phyloP scores from a whole-genome alignment of 2,888 invertebrate genomes.

The Coelopa pilipes region DNA sequence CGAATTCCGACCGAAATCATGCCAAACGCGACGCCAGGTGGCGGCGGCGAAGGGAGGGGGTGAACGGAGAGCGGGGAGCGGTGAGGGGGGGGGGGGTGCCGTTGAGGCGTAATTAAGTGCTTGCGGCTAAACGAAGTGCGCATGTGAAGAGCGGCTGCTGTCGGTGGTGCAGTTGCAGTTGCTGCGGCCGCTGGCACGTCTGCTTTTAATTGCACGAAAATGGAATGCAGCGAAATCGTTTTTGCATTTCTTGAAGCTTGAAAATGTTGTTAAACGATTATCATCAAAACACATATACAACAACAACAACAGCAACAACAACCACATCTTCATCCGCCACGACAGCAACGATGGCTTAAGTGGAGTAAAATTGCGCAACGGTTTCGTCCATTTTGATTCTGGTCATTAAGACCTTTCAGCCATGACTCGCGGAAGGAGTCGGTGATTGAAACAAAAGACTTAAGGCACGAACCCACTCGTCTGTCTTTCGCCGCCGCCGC shows the following conservation, averaged over 20 bases:
- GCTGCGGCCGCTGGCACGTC: neutral
- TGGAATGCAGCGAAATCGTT: constrained; percentile 5
- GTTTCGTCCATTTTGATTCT: constrained; percentile 12
- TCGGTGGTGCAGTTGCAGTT: neutral
- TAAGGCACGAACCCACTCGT: constrained; percentile 29
- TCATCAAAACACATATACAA: constrained; percentile 50
- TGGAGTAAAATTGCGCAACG: constrained; percentile 23
- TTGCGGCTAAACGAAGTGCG: constrained; percentile 27
- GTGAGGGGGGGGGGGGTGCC: neutral
- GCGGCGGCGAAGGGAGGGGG: neutral
- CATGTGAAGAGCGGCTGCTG: constrained; percentile 2
- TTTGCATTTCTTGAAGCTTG: constrained; percentile 34
- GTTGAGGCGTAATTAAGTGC: constrained; percentile 20
- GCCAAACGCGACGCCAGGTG: constrained; percentile 7
- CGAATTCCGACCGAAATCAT: constrained; percentile 12
- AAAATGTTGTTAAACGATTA: constrained; percentile 60
- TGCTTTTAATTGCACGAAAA: constrained; percentile 25
- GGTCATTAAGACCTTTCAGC: neutral
- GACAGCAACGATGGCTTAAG: constrained; percentile 4
- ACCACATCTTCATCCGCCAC: neutral
- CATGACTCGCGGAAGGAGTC: too few species aligned
- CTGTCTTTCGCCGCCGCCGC: neutral
- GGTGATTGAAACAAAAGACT: constrained; percentile 35
- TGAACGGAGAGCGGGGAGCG: neutral
- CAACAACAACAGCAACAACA: neutral